Evolutionary conservation across 2,797 vertebrate species (phyloP).

Genomic region (Argentina silus): DNA sequence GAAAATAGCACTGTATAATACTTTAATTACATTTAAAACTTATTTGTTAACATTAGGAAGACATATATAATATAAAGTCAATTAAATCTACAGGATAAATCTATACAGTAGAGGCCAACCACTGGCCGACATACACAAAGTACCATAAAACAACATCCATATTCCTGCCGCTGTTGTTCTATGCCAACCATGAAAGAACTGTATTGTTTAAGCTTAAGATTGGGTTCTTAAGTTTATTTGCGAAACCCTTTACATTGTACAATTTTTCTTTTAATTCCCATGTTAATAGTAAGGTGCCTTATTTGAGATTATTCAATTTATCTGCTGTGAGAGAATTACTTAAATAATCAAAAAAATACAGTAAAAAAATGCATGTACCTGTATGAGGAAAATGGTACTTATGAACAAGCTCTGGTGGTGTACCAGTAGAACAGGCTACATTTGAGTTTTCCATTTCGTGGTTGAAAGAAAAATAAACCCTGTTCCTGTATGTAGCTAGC

Average conservation of each 20-base stretch:
- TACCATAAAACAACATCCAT: slow-evolving; percentile 68
- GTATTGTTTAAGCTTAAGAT: slow-evolving; percentile 15
- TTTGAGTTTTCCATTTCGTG: background rate
- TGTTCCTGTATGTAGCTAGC: background rate
- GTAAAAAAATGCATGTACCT: slow-evolving; percentile 53
- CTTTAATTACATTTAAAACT: slow-evolving; percentile 87
- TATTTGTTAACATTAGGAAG: slow-evolving; percentile 67
- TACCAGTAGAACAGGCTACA: slow-evolving; percentile 22
- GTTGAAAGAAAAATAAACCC: background rate
- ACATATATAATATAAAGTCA: slow-evolving; percentile 80
- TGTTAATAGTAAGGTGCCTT: slow-evolving; percentile 56
- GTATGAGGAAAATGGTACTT: slow-evolving; percentile 16
- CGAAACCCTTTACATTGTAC: slow-evolving; percentile 9
- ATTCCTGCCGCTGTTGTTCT: slow-evolving; percentile 60
- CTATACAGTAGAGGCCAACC: slow-evolving; percentile 70
- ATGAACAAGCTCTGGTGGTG: slow-evolving; percentile 23
- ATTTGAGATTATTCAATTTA: slow-evolving; percentile 47
- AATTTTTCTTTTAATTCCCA: slow-evolving; percentile 38
- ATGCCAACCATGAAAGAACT: slow-evolving; percentile 50
- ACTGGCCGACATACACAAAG: slow-evolving; percentile 54
- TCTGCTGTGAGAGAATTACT: slow-evolving; percentile 44
- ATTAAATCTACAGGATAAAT: slow-evolving; percentile 72
- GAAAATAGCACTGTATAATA: slow-evolving; percentile 79
- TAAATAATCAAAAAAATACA: slow-evolving; percentile 50
- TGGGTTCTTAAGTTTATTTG: slow-evolving; percentile 9